Evolutionary conservation across 2,113 vertebrate species (phyloP).

Genomic region (Sinocyclocheilus grahami): DNA sequence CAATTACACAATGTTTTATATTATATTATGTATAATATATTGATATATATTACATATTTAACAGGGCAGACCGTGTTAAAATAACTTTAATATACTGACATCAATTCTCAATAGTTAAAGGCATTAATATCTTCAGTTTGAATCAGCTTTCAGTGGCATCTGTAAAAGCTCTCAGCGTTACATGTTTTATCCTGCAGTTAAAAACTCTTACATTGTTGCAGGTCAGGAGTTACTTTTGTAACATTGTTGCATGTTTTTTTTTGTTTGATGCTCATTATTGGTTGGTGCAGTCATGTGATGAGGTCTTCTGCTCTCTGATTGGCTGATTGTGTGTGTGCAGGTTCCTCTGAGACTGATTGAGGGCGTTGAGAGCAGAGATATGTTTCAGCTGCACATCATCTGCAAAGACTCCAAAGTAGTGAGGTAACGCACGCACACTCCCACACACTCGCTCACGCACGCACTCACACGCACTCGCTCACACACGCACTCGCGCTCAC

Average conservation of each 20-base stretch:
- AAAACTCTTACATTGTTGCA: not conserved
- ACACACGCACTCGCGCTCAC: no score
- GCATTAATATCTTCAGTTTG: not conserved
- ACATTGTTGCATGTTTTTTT: not conserved
- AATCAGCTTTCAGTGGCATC: not conserved
- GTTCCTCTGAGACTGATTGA: slow-evolving; percentile 98
- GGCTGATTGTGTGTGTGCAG: slow-evolving; percentile 74
- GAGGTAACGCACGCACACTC: slow-evolving; percentile 68
- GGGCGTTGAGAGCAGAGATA: slow-evolving; percentile 94
- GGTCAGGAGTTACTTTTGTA: not conserved
- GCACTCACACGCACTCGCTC: no score
- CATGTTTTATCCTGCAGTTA: not conserved
- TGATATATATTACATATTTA: no score
- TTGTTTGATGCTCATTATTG: not conserved
- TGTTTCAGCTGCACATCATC: slow-evolving; percentile 98
- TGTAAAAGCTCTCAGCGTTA: not conserved
- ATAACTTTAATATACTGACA: no score
- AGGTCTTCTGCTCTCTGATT: slow-evolving; percentile 28
- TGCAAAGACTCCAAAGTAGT: slow-evolving; percentile 99
- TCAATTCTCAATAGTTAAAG: no score
- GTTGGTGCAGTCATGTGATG: not conserved
- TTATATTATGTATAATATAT: not conserved
- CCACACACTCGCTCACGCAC: accelerated
- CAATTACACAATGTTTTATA: no score
- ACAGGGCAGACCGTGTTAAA: no score